Base-by-base conservation (phyloP, 2,888 invertebrate species). In the Drosophila nr. fundita region DNA sequence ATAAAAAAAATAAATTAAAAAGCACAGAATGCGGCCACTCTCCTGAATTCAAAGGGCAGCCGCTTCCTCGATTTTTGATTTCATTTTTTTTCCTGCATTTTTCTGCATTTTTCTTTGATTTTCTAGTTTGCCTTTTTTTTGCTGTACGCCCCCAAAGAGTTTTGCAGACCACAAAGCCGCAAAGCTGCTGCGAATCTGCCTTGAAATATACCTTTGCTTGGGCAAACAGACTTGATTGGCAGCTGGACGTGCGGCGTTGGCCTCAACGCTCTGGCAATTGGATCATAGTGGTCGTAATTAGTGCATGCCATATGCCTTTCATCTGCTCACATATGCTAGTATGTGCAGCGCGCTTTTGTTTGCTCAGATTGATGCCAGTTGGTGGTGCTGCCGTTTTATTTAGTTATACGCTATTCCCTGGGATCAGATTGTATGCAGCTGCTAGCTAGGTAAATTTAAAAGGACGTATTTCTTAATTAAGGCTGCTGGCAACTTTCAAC, bases 201-300 rank as follows among this genome's bases (percentile, higher is more conserved):
- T 73, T 80, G 77, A 72, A 86, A 75, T 65, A 55, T 67, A 88
- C 75, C 83, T 86, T 78, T 78, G 69, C 53, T 65, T 71, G 66
- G 61, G 66, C 69, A 75, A 88, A 86, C 66, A 83, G 73, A 78
- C 87, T 80, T 84, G 87, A 88, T 84, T 84, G 83, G 81, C 74
- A 54, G 63, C 64, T 36, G 76, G 58, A 78, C 63, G 70, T 79
- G 80, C 70, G 54, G 61, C 42, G 68, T 24, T 76, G 73, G 74
- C 83, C 80, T 77, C 77, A 77, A 63, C 76, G 55, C 57, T 60
- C 52, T 24, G 32, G 59, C 68, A 68, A 53, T 62, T 27, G 68
- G 52, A 70, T 52, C 65, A 57, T 69, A 65, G 76, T 61, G 59
- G 69, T 48, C 60, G 77, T 78, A 78, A 78, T 78, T 78, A 78